Conservation (phyloP, 2,888 invertebrate species). For the Danaus chrysippus region DNA sequence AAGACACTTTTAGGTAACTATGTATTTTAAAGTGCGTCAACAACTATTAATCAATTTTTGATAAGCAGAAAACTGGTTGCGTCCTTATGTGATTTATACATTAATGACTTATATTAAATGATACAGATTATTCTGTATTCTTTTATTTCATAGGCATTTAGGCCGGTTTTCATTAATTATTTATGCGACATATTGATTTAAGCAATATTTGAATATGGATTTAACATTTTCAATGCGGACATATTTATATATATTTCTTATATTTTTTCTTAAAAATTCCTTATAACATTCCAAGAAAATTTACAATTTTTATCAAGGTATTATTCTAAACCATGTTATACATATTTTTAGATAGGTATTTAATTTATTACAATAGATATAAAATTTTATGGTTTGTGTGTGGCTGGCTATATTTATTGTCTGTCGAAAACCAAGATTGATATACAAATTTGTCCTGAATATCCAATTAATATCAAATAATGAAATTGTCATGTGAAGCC, state of each 20-base stretch:
- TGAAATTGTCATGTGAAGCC: no score
- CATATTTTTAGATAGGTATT: no score
- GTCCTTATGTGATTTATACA: constrained; percentile 61
- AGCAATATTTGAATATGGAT: constrained; percentile 23
- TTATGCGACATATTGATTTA: constrained; percentile 14
- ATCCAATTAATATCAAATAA: no score
- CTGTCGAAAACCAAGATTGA: no score
- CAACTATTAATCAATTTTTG: constrained; percentile 72
- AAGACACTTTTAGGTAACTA: constrained; percentile 30
- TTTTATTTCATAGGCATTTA: constrained; percentile 13
- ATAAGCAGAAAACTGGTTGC: constrained; percentile 66
- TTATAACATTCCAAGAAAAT: no score
- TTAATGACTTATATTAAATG: constrained; percentile 33
- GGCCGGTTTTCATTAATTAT: constrained; percentile 14
- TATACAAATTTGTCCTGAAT: no score
- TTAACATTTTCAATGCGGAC: constrained; percentile 14
- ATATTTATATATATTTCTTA: constrained; percentile 7
- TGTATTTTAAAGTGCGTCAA: constrained; percentile 63
- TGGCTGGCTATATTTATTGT: no score
- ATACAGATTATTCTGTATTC: constrained; percentile 14
- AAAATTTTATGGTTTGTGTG: no score
- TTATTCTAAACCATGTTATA: no score
- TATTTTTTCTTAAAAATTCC: no score
- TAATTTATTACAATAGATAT: no score
- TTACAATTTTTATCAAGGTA: no score